Base-by-base conservation (phyloP, 1,140 invertebrate species). In the Trichonephila clavata region DNA sequence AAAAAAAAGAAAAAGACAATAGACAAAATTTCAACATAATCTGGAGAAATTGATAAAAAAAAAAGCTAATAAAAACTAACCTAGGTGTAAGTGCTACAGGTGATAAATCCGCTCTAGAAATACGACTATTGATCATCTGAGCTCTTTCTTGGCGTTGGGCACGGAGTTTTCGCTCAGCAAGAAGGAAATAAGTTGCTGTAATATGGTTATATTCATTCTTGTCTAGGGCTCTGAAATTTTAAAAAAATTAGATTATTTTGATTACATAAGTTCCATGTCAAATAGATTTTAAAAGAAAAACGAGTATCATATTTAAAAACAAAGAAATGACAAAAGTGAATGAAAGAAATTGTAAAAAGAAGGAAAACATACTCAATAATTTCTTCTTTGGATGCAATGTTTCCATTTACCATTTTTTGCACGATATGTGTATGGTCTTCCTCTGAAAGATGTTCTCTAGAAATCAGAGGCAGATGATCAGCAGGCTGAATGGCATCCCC, bases 121-220 rank as follows among this genome's bases (percentile, higher is more conserved):
- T 90, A n/a, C 94, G 59, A 50, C 90, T 93, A 61, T 94, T 94
- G 16, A 95, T 71, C 39, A 93, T 86, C 32, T 94, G 90, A 16
- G 94, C 94, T 87, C 96, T 96, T 95, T 98, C 97, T 94, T 97
- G 97, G 39, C 97, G 96, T 90, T 97, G 97, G 77, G 97, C 97
- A 95, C 97, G 97, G 39, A 99, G 96, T 95, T 99, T 98, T 93
- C 98, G 96, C 96, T 99, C 99, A 39, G 99, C 99, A 94, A 99
- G 96, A 94, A 99, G 96, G 96, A 98, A 99, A 96, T 99, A 99
- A 57, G 99, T 99, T 50, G 99, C 99, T 59, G 99, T 99, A 94
- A 99, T 98, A 96, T 99, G 98, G 96, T 99, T 99, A 96, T 99
- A 99, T 95, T 99, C 98, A 96, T 99, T 98, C 95, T 98, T 98